Conservation (phyloP, 2,113 vertebrate genomes). For the Sphyrna mokarran region DNA sequence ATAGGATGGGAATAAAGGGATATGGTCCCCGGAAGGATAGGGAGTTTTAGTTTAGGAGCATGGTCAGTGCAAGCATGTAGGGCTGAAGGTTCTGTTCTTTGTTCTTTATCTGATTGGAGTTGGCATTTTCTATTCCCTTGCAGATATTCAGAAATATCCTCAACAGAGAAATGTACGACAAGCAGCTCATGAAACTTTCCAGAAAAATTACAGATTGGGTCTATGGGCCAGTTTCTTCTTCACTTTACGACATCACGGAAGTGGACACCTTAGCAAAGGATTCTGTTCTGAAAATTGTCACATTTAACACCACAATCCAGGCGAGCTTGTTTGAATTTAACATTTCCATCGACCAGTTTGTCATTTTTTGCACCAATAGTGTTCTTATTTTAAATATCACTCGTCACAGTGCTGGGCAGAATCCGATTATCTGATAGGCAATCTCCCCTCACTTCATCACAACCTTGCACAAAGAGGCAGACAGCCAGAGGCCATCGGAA, state of each 20-base stretch:
- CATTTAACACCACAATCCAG: constrained; percentile 17
- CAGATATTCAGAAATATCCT: constrained; percentile 29
- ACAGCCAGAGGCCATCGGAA: too few relatives aligned
- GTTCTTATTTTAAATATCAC: background rate
- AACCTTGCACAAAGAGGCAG: background rate
- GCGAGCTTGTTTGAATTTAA: background rate
- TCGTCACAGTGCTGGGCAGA: background rate
- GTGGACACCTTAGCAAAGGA: background rate
- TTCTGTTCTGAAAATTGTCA: constrained; percentile 8
- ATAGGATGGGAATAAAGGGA: too few relatives aligned
- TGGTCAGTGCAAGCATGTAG: too few relatives aligned
- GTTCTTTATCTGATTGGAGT: background rate
- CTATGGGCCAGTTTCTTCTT: constrained; percentile 13
- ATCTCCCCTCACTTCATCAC: background rate
- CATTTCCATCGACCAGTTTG: background rate
- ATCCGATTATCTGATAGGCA: background rate
- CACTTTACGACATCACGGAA: constrained; percentile 25
- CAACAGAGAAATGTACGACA: background rate
- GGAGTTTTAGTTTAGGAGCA: too few relatives aligned
- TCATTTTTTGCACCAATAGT: background rate
- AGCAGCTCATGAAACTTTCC: background rate
- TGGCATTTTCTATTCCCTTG: background rate
- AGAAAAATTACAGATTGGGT: constrained; percentile 23
- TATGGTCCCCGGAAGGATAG: too few relatives aligned
- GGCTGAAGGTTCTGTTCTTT: too few relatives aligned